A percentile compares a stretch with the other conserved stretches of the same genome.
Conservation (phyloP, 2,888 invertebrate species). For the Limenitis camilla region DNA sequence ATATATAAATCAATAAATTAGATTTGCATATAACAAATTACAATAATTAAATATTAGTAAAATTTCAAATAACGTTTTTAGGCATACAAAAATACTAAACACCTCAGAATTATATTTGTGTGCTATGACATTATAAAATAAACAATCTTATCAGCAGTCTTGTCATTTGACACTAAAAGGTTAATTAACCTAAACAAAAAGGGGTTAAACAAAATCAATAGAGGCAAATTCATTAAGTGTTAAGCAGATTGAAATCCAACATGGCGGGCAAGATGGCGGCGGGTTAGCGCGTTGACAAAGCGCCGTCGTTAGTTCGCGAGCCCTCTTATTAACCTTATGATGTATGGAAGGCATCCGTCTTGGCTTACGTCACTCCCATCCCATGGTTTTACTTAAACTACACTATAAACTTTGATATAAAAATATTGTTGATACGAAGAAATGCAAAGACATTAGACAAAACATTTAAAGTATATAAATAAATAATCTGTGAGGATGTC, state of each 20-base stretch:
- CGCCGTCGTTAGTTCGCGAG: constrained; percentile 71
- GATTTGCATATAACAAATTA: too few relatives aligned
- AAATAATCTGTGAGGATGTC: too few relatives aligned
- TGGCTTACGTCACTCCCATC: constrained; percentile 28
- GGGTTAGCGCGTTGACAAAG: constrained; percentile 72
- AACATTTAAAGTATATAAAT: too few relatives aligned
- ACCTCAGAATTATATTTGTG: too few relatives aligned
- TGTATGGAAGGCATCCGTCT: constrained; percentile 63
- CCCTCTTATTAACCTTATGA: constrained; percentile 77
- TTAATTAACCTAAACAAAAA: constrained; percentile 75
- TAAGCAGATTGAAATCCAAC: constrained; percentile 74
- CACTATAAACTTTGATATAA: constrained; percentile 9
- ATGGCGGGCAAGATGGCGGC: constrained; percentile 68
- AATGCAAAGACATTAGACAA: too few relatives aligned
- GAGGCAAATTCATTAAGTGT: constrained; percentile 73
- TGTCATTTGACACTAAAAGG: constrained; percentile 54
- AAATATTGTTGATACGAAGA: neutral
- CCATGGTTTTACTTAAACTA: constrained; percentile 17
- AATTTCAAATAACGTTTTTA: too few relatives aligned
- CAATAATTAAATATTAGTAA: too few relatives aligned
- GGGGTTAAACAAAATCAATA: constrained; percentile 75
- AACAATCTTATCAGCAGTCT: constrained; percentile 18
- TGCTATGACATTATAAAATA: too few relatives aligned
- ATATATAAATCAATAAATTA: too few relatives aligned
- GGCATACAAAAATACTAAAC: too few relatives aligned